Evolutionary conservation across 2,113 vertebrate species (phyloP).

Genomic region (Mobula hypostoma): DNA sequence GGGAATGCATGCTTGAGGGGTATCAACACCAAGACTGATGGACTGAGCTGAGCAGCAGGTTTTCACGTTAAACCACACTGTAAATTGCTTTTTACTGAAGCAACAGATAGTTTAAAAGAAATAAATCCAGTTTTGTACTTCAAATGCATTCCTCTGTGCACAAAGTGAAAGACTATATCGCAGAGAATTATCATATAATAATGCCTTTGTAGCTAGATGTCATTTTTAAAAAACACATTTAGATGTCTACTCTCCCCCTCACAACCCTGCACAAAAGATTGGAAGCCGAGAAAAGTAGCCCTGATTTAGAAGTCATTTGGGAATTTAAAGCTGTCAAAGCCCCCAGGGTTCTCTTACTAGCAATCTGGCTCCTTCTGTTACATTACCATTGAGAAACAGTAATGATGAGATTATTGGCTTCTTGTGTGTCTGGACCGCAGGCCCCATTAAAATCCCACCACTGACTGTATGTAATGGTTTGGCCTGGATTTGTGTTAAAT

Average conservation of each 20-base stretch:
- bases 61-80: background rate
- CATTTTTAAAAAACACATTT: background rate
- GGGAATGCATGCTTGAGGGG: background rate
- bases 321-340: conserved; percentile 6
- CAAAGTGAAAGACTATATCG: background rate
- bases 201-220: background rate
- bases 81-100: background rate
- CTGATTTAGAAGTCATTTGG: background rate
- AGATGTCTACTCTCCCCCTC: background rate
- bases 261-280: background rate
- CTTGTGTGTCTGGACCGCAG: background rate
- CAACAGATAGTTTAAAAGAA: background rate
- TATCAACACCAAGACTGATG: background rate
- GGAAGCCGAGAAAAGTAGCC: background rate
- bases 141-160: background rate
- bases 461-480: background rate
- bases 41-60: background rate
- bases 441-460: background rate
- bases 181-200: background rate
- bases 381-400: background rate
- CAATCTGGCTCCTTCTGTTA: conserved; percentile 34
- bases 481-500: background rate
- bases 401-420: background rate
- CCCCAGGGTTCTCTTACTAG: background rate
- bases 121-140: background rate